A percentile compares a stretch with the other conserved stretches of the same genome.
Evolutionary conservation across 2,113 vertebrate species (phyloP).

Genomic region (Microtus oregoni): DNA sequence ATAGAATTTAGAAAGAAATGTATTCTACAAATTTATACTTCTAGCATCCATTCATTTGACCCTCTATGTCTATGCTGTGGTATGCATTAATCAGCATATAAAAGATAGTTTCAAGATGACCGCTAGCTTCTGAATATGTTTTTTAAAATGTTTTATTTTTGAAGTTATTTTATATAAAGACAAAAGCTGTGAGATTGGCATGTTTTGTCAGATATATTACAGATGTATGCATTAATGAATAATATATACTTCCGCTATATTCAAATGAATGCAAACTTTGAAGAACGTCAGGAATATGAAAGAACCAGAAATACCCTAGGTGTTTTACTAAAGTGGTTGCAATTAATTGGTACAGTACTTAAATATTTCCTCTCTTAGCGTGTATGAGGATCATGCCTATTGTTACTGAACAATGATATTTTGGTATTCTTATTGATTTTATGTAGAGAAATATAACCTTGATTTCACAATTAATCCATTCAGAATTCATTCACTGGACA

Average conservation of each 20-base stretch:
- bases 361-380: not conserved
- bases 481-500: not conserved
- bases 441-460: not conserved
- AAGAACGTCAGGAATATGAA: not conserved
- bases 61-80: not conserved
- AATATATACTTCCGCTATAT: not conserved
- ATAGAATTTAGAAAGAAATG: not conserved
- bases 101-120: not conserved
- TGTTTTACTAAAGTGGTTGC: not conserved
- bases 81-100: not conserved
- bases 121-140: not conserved
- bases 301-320: not conserved
- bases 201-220: not conserved
- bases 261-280: not conserved
- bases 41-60: not conserved
- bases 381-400: not conserved
- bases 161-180: not conserved
- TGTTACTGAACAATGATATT: not conserved
- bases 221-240: not conserved
- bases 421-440: slow-evolving; percentile 2
- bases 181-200: not conserved
- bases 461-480: slow-evolving; percentile 16
- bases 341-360: not conserved
- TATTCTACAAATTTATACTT: not conserved
- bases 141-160: not conserved